Percentiles rank a stretch among this genome's conserved stretches.
Conservation (phyloP, 2,888 invertebrate species). For the Morinoia aosen region DNA sequence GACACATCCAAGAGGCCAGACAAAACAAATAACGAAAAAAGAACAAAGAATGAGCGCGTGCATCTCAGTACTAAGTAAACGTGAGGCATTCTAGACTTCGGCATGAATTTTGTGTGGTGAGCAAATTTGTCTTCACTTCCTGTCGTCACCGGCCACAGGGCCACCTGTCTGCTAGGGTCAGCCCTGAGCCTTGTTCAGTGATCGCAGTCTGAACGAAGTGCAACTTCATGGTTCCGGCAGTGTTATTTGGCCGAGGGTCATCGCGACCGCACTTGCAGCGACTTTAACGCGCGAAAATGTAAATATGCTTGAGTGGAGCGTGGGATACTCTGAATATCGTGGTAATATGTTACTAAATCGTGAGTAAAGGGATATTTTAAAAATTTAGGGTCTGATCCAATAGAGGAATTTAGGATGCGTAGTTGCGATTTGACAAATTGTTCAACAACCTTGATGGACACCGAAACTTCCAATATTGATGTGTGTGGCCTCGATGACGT, state of each 20-base stretch:
- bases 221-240: neutral
- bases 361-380: no score
- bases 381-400: no score
- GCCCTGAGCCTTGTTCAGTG: neutral
- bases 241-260: neutral
- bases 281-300: neutral
- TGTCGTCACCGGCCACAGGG: neutral
- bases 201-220: neutral
- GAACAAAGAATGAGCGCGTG: neutral
- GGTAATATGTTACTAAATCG: no score
- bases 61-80: neutral
- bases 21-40: neutral
- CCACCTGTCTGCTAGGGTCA: neutral
- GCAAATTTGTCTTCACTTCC: constrained; percentile 4
- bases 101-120: neutral
- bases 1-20: neutral
- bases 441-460: no score
- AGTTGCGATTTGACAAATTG: no score
- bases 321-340: no score
- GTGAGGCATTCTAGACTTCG: neutral
- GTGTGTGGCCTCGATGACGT: neutral
- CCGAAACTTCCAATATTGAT: no score
- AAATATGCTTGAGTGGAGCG: no score
- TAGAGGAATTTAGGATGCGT: no score
- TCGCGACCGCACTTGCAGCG: neutral